Percentiles rank a stretch among this genome's conserved stretches.
phyloP scores from a whole-genome alignment of 35 echinoderm and acorn worm genomes.

The Apostichopus californicus region DNA sequence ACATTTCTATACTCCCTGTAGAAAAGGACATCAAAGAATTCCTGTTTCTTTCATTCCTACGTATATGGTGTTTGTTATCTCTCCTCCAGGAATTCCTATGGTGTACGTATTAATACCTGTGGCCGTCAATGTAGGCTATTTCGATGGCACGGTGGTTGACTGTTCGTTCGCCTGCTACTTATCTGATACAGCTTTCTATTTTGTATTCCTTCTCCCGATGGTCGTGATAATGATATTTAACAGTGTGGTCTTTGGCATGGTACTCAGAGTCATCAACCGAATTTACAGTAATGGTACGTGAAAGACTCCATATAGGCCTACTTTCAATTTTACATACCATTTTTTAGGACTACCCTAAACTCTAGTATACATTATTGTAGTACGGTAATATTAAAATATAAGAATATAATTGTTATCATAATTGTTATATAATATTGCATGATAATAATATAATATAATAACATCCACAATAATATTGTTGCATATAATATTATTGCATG shows the following conservation, averaged over 20 bases:
- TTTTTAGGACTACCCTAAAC: too few relatives aligned
- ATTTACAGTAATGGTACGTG: constrained; percentile 76
- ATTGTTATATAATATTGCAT: too few relatives aligned
- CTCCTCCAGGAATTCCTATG: constrained; percentile 51
- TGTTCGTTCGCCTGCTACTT: constrained; percentile 71
- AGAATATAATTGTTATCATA: not conserved
- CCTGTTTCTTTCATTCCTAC: not conserved
- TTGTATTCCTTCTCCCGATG: constrained; percentile 86
- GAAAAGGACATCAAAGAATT: too few relatives aligned
- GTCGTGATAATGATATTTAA: constrained; percentile 87
- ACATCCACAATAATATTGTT: too few relatives aligned
- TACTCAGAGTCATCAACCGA: constrained; percentile 79
- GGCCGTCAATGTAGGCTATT: constrained; percentile 33
- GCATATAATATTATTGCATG: too few relatives aligned
- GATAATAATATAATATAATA: too few relatives aligned
- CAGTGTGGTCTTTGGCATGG: constrained; percentile 89
- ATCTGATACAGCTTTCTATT: constrained; percentile 68
- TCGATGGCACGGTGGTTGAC: constrained; percentile 60
- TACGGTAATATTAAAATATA: too few relatives aligned
- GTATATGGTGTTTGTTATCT: not conserved
- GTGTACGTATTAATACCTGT: constrained; percentile 43
- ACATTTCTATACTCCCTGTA: too few relatives aligned
- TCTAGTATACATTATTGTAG: too few relatives aligned
- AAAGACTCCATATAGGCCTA: too few relatives aligned
- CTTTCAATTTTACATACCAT: too few relatives aligned